Evolutionary conservation across 1,140 invertebrate genomes (phyloP).

Genomic region (Philopotamus ludificatus): DNA sequence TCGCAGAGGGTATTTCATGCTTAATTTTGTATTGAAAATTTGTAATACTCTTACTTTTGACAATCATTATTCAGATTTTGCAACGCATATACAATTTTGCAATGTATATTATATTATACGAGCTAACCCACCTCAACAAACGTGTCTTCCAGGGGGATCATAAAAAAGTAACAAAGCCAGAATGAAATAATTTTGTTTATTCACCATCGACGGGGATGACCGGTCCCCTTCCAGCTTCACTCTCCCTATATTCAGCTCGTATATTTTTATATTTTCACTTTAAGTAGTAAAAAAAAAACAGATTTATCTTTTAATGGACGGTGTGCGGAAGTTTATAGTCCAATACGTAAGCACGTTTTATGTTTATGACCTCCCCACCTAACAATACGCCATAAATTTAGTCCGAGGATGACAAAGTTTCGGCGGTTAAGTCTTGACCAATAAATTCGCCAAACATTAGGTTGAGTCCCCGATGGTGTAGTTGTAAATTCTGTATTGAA

Average conservation of each 20-base stretch:
- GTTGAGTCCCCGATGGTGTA: conserved; percentile 28
- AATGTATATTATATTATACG: no score
- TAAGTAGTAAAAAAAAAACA: conserved; percentile 31
- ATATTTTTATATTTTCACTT: conserved; percentile 26
- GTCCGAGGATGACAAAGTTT: conserved; percentile 39
- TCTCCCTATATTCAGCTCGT: conserved; percentile 8
- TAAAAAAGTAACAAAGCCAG: conserved; percentile 11
- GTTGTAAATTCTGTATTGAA: conserved; percentile 37
- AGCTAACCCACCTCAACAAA: neutral
- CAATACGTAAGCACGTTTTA: conserved; percentile 41
- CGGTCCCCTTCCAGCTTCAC: neutral
- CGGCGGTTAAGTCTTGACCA: conserved; percentile 41
- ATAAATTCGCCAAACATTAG: conserved; percentile 42
- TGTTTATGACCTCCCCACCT: conserved; percentile 34
- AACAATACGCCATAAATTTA: conserved; percentile 41
- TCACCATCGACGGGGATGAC: neutral
- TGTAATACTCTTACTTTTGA: no score
- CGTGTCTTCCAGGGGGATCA: neutral
- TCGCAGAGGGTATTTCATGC: no score
- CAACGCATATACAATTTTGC: neutral
- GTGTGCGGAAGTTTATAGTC: conserved; percentile 29
- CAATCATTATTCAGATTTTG: no score
- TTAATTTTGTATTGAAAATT: no score
- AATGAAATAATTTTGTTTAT: conserved; percentile 15
- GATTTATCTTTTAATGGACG: conserved; percentile 37